Conservation (phyloP, 2,113 vertebrate genomes). For the Drymodes brunneopygia region DNA sequence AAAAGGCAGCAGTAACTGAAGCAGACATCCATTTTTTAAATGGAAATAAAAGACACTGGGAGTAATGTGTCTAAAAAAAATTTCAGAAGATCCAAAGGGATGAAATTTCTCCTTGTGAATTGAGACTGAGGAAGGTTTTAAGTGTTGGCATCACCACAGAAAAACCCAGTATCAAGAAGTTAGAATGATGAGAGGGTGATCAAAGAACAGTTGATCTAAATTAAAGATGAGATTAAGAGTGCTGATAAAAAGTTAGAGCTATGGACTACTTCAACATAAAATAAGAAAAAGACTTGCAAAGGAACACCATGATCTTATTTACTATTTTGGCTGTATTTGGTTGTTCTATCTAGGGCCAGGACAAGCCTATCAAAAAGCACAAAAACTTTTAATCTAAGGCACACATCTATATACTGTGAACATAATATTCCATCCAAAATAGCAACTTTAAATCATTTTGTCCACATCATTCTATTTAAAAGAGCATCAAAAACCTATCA, state of each 20-base stretch:
- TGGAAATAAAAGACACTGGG: background rate
- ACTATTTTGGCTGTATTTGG: background rate
- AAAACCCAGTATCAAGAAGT: background rate
- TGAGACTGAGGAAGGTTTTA: background rate
- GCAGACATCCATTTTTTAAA: background rate
- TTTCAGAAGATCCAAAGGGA: background rate
- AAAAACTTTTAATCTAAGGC: background rate
- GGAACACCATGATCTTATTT: background rate
- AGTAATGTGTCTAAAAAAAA: background rate
- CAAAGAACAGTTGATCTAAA: background rate
- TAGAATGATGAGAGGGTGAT: background rate
- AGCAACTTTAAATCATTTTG: background rate
- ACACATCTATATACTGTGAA: background rate
- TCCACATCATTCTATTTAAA: background rate
- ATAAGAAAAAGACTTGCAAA: background rate
- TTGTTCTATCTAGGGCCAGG: background rate
- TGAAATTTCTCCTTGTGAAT: background rate
- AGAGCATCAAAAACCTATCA: background rate
- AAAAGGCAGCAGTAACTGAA: background rate
- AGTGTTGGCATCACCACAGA: background rate
- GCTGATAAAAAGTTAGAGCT: background rate
- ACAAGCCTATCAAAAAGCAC: background rate
- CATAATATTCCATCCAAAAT: background rate
- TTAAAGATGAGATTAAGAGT: background rate
- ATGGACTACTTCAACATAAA: background rate